phyloP scores from a whole-genome alignment of 2,113 vertebrate species.

The Ptyas mucosa region DNA sequence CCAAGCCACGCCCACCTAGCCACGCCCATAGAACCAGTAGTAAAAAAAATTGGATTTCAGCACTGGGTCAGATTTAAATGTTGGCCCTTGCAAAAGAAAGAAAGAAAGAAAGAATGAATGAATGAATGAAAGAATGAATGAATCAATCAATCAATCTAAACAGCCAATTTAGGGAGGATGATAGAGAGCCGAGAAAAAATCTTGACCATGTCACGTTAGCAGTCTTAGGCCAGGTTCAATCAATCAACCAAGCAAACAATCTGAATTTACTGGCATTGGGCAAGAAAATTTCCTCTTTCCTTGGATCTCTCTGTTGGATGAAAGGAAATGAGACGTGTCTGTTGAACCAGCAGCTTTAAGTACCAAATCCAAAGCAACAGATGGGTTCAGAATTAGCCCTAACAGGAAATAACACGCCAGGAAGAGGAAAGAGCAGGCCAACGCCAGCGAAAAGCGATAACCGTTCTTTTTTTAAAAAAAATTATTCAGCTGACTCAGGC shows the following conservation, averaged over 20 bases:
- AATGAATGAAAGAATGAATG: no score
- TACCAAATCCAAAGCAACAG: background rate
- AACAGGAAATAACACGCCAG: conserved; percentile 18
- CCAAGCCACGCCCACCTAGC: no score
- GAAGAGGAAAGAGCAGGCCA: conserved; percentile 1
- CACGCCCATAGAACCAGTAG: no score
- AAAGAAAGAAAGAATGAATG: accelerated
- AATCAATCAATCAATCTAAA: no score
- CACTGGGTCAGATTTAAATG: background rate
- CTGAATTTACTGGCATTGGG: background rate
- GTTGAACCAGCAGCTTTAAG: conserved; percentile 16
- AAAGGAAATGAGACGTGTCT: background rate
- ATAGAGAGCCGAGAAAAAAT: no score
- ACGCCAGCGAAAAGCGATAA: conserved; percentile 16
- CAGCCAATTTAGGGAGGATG: no score
- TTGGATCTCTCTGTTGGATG: background rate
- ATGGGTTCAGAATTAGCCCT: conserved; percentile 37
- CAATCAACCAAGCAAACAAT: no score
- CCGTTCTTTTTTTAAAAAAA: background rate
- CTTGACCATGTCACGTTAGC: no score
- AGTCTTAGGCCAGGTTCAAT: no score
- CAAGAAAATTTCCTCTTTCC: background rate
- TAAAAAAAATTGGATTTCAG: no score
- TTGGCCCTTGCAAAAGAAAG: background rate
- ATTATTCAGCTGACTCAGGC: background rate